Evolutionary conservation across 30 jellyfish, hydroid and myxozoan species (phyloP).

Genomic region (Catostylus mosaicus): DNA sequence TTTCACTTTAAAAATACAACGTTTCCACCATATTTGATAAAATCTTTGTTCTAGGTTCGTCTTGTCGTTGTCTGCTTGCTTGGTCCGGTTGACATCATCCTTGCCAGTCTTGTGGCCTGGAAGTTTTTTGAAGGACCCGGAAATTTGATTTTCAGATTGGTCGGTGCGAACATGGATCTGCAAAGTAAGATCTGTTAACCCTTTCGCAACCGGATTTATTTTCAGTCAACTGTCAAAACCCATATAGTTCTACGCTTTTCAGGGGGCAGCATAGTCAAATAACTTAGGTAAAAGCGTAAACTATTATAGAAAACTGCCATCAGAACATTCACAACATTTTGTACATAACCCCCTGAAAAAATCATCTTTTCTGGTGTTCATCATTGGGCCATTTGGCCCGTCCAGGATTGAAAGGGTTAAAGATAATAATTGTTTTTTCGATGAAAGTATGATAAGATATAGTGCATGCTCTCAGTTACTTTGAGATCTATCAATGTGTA

Average conservation of each 20-base stretch:
- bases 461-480: too few relatives aligned
- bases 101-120: constrained; percentile 71
- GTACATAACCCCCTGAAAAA: too few relatives aligned
- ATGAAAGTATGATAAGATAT: too few relatives aligned
- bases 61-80: constrained; percentile 74
- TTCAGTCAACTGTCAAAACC: not conserved
- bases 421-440: too few relatives aligned
- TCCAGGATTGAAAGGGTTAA: too few relatives aligned
- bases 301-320: too few relatives aligned
- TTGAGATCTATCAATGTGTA: too few relatives aligned
- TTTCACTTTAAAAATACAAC: not conserved
- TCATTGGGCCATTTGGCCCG: too few relatives aligned
- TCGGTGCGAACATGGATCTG: constrained; percentile 80
- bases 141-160: constrained; percentile 80
- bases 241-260: not conserved
- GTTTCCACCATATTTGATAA: not conserved
- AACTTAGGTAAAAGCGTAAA: not conserved
- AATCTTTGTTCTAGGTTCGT: constrained; percentile 61
- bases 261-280: not conserved
- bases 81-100: constrained; percentile 88
- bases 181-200: constrained; percentile 62
- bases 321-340: too few relatives aligned
- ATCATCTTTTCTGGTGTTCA: too few relatives aligned
- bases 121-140: constrained; percentile 79
- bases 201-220: not conserved